Evolutionary conservation across 2,113 vertebrate genomes (phyloP), one percentile per base, ranked within the genome.

Genomic region (Ammodytes marinus): DNA sequence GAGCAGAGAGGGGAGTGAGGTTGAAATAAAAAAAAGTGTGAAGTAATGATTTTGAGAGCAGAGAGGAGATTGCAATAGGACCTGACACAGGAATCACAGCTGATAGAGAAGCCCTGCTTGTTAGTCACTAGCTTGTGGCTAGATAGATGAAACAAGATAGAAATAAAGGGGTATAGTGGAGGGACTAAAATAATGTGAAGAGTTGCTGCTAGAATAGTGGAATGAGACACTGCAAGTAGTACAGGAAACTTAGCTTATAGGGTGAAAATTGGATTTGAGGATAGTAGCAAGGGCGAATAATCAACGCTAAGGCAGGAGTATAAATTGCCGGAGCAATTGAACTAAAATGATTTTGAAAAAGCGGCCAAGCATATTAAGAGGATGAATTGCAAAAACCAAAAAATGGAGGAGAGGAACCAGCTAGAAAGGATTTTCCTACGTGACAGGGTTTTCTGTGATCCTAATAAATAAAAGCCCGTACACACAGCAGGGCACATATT

Each of bases 21-120:
- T 66, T 9, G 27, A 35, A 46, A 52, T 77, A 60, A 17, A 50
- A 63, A 76, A 52, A 40, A 58, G 60, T 69, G 66, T 79, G 77
- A 71, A 60, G 45, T 53, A 27, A 67, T 59, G 70, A 80, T 84
- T 69, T 77, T 42, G 60, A 53, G 66, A 77, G 75, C 52, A 50
- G 42, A 46, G 78, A 58, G 75, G 72, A 84, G 81, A 83, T 85
- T 78, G 73, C n/a, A 27, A 27, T 58, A 45, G 19, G 74, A 73
- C 50, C 78, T 45, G 58, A 79, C 45, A 59, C 45, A 59, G 54
- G 73, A 75, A 69, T 69, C 57, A 43, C 17, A 70, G 55, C 45
- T 6, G 61, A 63, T 27, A 46, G 74, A 65, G 57, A 77, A 80
- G 63, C 55, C 58, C 2, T 53, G 59, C 66, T 78, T 74, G 64